phyloP scores from a whole-genome alignment of 2,888 invertebrate genomes.

The Torymus tubicola region DNA sequence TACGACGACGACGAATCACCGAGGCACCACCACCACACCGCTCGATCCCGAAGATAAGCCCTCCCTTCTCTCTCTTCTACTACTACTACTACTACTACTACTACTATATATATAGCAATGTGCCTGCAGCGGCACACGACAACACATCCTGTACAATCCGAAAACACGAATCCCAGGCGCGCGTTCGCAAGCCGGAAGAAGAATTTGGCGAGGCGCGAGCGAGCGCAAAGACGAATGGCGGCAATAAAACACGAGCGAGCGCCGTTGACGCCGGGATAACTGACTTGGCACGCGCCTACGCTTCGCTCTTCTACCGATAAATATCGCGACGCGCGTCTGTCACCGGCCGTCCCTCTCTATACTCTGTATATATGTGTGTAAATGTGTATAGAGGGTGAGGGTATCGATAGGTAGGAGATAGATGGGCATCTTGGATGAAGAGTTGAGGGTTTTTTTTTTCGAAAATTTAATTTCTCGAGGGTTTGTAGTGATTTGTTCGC shows the following conservation, averaged over 20 bases:
- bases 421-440: no score
- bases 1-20: conserved; percentile 1
- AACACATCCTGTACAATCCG: no score
- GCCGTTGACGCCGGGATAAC: conserved; percentile 64
- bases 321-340: conserved; percentile 26
- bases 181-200: not conserved
- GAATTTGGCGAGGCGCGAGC: not conserved
- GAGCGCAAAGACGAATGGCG: conserved; percentile 65
- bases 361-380: not conserved
- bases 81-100: not conserved
- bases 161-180: not conserved
- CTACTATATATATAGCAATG: not conserved
- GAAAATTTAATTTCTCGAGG: no score
- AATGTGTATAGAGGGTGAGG: no score
- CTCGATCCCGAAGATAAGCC: no score
- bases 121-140: conserved; percentile 45
- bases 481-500: no score
- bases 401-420: no score
- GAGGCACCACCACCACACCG: not conserved
- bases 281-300: conserved; percentile 48
- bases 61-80: no score
- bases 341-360: not conserved
- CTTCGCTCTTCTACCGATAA: conserved; percentile 13
- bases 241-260: conserved; percentile 67
- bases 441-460: no score